A percentile compares a stretch with the other conserved stretches of the same genome.
Evolutionary conservation across 2,113 vertebrate species (phyloP).

Genomic region (Pomatorhinus ruficollis): DNA sequence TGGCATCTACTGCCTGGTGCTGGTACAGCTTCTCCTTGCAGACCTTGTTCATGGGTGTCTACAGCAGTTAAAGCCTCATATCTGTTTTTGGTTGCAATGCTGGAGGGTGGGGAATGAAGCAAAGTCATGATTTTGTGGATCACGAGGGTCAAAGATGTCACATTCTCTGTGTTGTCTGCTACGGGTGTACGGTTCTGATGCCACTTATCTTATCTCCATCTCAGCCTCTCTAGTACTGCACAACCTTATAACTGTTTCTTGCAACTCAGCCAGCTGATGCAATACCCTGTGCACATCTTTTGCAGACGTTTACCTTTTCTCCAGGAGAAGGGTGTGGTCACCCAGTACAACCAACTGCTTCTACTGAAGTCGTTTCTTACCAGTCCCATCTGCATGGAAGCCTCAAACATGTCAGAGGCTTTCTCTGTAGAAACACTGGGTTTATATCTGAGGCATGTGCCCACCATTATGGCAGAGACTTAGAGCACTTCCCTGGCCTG

Average conservation of each 20-base stretch:
- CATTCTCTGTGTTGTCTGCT: neutral
- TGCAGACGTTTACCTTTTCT: neutral
- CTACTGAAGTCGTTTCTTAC: neutral
- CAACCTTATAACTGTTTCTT: neutral
- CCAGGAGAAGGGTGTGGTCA: neutral
- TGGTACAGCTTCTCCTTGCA: neutral
- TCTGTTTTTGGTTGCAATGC: neutral
- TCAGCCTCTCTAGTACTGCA: neutral
- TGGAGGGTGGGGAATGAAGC: neutral
- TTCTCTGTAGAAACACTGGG: neutral
- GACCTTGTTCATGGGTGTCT: neutral
- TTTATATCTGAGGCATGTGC: neutral
- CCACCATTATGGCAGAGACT: neutral
- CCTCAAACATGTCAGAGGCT: neutral
- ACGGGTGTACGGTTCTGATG: neutral
- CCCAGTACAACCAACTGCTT: neutral
- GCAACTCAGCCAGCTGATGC: neutral
- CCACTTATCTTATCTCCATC: neutral
- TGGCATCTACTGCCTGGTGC: neutral
- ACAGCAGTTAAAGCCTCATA: neutral
- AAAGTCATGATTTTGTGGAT: neutral
- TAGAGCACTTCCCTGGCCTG: neutral
- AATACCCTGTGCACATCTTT: neutral
- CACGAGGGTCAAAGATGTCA: neutral
- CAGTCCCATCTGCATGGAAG: neutral